phyloP scores from a whole-genome alignment of 2,888 invertebrate species.

The Amphimallon solstitiale region DNA sequence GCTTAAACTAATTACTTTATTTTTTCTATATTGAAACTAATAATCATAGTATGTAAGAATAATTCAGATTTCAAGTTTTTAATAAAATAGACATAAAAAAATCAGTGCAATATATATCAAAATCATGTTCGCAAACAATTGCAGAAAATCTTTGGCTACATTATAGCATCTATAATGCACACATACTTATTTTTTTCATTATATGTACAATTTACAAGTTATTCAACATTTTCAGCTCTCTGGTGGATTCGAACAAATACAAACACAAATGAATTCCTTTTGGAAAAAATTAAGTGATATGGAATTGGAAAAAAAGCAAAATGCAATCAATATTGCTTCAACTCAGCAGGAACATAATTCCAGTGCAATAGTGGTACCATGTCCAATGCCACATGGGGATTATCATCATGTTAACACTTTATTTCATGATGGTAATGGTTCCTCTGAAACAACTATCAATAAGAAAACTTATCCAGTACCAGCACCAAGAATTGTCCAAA shows the following conservation, averaged over 20 bases:
- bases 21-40: too few species aligned
- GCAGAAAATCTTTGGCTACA: too few species aligned
- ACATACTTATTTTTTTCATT: neutral
- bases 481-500: constrained; percentile 11
- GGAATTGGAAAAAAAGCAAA: constrained; percentile 47
- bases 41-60: too few species aligned
- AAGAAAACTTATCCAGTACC: neutral
- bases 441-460: neutral
- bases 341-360: neutral
- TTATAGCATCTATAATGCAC: too few species aligned
- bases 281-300: constrained; percentile 57
- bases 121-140: too few species aligned
- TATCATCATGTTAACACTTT: neutral
- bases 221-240: constrained; percentile 49
- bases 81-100: too few species aligned
- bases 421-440: neutral
- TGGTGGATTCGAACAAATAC: constrained; percentile 54
- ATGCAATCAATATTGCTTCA: neutral
- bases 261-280: constrained; percentile 60
- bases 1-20: too few species aligned
- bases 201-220: neutral
- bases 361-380: neutral
- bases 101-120: too few species aligned
- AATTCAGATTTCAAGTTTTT: too few species aligned
- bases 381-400: neutral